Percentiles rank a stretch among this genome's conserved stretches.
These are phyloP conservation scores for Desoria tigrina DNA, from an alignment of 2,888 invertebrate genomes.

Conservation along the genomic window DNA sequence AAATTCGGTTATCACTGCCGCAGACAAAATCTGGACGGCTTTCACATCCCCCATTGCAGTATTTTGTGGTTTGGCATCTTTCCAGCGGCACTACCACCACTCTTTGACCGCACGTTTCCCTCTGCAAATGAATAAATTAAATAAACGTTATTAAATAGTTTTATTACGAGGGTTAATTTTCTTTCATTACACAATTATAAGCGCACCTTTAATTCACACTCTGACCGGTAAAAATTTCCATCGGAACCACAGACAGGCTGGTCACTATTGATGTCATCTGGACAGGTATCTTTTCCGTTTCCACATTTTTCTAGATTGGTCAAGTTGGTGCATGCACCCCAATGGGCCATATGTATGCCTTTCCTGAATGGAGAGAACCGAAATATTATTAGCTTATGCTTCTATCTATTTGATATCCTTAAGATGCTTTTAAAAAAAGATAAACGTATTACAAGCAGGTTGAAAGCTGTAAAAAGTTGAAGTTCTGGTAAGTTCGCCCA, in stretches of 20 bases:
- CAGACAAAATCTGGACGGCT: constrained; percentile 74
- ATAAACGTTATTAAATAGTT: too few relatives aligned
- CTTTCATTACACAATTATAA: too few relatives aligned
- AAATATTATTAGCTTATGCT: too few relatives aligned
- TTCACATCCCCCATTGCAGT: constrained; percentile 72
- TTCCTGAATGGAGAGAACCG: constrained; percentile 61
- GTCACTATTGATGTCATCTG: constrained; percentile 62
- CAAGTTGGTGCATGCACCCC: constrained; percentile 80
- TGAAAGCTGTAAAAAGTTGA: constrained; percentile 78
- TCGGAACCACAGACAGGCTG: constrained; percentile 86
- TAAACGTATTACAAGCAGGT: too few relatives aligned
- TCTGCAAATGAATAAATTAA: constrained; percentile 76
- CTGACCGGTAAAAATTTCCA: constrained; percentile 80
- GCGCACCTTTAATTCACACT: constrained; percentile 39
- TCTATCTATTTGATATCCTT: too few relatives aligned
- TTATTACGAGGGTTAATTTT: too few relatives aligned
- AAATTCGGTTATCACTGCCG: constrained; percentile 86
- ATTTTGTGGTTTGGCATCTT: constrained; percentile 81
- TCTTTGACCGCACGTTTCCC: constrained; percentile 79
- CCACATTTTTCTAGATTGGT: constrained; percentile 67
- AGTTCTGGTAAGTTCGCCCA: constrained; percentile 78
- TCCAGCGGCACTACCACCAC: constrained; percentile 79
- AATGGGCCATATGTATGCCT: constrained; percentile 82
- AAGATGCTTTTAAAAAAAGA: too few relatives aligned
- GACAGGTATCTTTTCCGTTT: constrained; percentile 60